Evolutionary conservation across 2,888 invertebrate species (phyloP).

Genomic region (Tenthredo distinguenda): DNA sequence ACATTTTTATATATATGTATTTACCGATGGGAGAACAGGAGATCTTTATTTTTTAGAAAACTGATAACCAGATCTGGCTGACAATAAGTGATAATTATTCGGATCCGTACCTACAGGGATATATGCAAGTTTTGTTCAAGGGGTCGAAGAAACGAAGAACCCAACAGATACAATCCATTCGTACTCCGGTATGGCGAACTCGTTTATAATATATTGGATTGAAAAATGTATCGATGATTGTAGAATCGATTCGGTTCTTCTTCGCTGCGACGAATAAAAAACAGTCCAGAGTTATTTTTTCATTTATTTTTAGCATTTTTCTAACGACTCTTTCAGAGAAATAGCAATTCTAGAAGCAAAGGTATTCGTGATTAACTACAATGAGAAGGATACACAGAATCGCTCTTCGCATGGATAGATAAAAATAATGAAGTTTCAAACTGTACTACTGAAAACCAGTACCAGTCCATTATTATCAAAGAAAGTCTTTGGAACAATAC

Average conservation of each 20-base stretch:
- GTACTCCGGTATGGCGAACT: neutral
- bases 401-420: slow-evolving; percentile 36
- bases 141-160: too few species aligned
- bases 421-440: slow-evolving; percentile 48
- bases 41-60: too few species aligned
- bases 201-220: neutral
- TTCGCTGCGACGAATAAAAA: neutral
- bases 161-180: neutral
- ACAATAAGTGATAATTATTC: too few species aligned
- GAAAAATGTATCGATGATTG: neutral
- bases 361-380: slow-evolving; percentile 16
- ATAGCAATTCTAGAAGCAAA: neutral
- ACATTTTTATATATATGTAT: too few species aligned
- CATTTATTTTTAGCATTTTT: neutral
- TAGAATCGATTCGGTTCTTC: neutral
- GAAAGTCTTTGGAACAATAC: slow-evolving; percentile 26
- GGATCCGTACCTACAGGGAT: too few species aligned
- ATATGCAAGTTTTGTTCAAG: too few species aligned
- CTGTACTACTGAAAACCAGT: neutral
- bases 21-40: too few species aligned
- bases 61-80: too few species aligned
- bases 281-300: neutral
- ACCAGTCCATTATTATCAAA: slow-evolving; percentile 11
- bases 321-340: neutral
- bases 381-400: neutral